Evolutionary conservation across 2,113 vertebrate species (phyloP).

Genomic region (Anoplopoma fimbria): DNA sequence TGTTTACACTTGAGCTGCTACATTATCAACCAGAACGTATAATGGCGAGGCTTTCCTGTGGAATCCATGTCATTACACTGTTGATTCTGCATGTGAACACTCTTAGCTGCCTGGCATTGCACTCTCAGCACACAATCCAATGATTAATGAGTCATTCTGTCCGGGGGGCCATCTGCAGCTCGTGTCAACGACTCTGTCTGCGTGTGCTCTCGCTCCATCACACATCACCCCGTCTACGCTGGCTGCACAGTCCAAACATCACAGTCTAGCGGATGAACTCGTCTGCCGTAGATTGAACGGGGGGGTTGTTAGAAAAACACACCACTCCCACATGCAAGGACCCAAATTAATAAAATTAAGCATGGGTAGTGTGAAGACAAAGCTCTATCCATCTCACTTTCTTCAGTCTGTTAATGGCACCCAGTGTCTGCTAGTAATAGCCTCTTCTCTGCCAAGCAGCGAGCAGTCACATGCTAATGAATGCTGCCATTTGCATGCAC

Average conservation of each 20-base stretch:
- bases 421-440: conserved; percentile 64
- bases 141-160: conserved; percentile 73
- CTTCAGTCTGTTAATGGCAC: conserved; percentile 61
- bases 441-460: conserved; percentile 53
- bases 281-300: conserved; percentile 3
- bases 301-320: conserved; percentile 55
- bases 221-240: not conserved
- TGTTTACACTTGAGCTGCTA: conserved; percentile 41
- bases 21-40: conserved; percentile 26
- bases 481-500: conserved; percentile 73
- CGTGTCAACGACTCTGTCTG: conserved; percentile 35
- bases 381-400: conserved; percentile 67
- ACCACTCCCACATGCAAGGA: conserved; percentile 60
- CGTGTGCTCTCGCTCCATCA: conserved; percentile 37
- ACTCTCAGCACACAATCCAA: conserved; percentile 27
- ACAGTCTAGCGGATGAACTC: conserved; percentile 6
- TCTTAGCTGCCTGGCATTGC: conserved; percentile 50
- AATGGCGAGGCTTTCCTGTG: conserved; percentile 8
- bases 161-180: conserved; percentile 35
- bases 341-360: conserved; percentile 67
- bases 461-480: conserved; percentile 71
- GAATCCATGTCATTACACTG: conserved; percentile 44
- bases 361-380: conserved; percentile 42
- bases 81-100: conserved; percentile 56
- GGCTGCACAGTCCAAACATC: conserved; percentile 38